phyloP scores from a whole-genome alignment of 2,797 vertebrate genomes.

The Fistularia tabacaria region DNA sequence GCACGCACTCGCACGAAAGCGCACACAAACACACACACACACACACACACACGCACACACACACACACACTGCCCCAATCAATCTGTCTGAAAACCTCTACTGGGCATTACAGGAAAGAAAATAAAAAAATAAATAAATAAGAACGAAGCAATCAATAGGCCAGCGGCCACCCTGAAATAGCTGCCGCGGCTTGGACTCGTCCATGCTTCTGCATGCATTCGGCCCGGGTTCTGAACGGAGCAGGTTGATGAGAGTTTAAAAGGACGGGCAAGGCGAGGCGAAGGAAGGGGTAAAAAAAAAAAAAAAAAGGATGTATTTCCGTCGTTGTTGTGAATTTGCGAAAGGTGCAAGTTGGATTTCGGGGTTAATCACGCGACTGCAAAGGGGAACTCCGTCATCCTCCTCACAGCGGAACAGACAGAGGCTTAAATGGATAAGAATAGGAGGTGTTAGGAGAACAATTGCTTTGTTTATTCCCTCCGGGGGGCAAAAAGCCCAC shows the following conservation, averaged over 20 bases:
- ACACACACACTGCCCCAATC: conserved; percentile 44
- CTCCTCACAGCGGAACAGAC: conserved; percentile 10
- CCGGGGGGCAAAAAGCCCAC: too few species aligned
- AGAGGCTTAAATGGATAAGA: conserved; percentile 27
- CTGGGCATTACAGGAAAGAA: conserved; percentile 57
- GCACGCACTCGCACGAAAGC: conserved; percentile 17
- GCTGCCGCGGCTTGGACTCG: conserved; percentile 21
- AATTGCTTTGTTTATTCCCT: conserved; percentile 22
- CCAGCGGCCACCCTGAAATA: conserved; percentile 50
- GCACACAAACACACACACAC: conserved; percentile 33
- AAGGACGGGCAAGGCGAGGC: neutral
- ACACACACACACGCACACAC: conserved; percentile 34
- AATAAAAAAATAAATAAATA: conserved; percentile 14
- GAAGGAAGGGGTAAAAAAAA: too few species aligned
- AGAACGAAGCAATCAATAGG: conserved; percentile 59
- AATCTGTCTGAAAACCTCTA: conserved; percentile 63
- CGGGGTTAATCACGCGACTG: too few species aligned
- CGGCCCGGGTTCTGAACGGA: too few species aligned
- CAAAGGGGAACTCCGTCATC: too few species aligned
- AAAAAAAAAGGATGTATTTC: too few species aligned
- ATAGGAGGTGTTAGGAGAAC: conserved; percentile 37
- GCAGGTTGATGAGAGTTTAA: neutral
- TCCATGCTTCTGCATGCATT: neutral
- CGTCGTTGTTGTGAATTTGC: too few species aligned
- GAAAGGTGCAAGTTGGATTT: too few species aligned